Conservation (phyloP, 2,888 invertebrate species). For the Orthosia gracilis region DNA sequence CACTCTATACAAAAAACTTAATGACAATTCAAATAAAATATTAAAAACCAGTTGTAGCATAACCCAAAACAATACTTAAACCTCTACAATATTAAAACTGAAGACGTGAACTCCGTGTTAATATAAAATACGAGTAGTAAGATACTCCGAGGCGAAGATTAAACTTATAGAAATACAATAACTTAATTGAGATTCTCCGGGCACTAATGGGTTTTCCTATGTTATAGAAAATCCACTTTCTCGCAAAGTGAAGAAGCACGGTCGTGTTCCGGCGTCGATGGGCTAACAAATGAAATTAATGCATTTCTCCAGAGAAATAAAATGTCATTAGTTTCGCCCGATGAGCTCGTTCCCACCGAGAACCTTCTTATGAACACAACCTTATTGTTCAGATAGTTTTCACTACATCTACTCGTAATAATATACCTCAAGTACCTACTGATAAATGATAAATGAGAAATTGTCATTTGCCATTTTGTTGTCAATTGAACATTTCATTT, state of each 20-base stretch:
- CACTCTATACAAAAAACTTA: slow-evolving; percentile 12
- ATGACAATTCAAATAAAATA: slow-evolving; percentile 8
- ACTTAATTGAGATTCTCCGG: slow-evolving; percentile 71
- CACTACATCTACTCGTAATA: slow-evolving; percentile 43
- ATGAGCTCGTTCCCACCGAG: slow-evolving; percentile 80
- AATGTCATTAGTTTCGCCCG: slow-evolving; percentile 89
- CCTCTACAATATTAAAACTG: slow-evolving; percentile 26
- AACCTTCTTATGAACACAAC: slow-evolving; percentile 77
- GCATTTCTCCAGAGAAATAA: slow-evolving; percentile 90
- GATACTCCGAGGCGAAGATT: slow-evolving; percentile 52
- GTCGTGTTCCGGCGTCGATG: slow-evolving; percentile 84
- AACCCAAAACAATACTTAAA: slow-evolving; percentile 6
- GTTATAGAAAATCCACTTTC: slow-evolving; percentile 84
- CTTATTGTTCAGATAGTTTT: slow-evolving; percentile 75
- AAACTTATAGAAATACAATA: slow-evolving; percentile 64
- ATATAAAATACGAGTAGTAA: slow-evolving; percentile 46
- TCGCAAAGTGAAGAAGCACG: slow-evolving; percentile 77
- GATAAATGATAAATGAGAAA: too few species aligned
- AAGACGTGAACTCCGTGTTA: slow-evolving; percentile 17
- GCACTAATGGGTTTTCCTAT: slow-evolving; percentile 82
- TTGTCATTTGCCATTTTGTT: too few species aligned
- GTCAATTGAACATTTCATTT: slow-evolving; percentile 30
- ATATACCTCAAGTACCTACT: slow-evolving; percentile 40
- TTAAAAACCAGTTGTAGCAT: neutral
- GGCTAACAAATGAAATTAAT: slow-evolving; percentile 90